These are phyloP conservation scores for Automeris io DNA, from an alignment of 2,888 invertebrate species.

Conservation along the genomic window DNA sequence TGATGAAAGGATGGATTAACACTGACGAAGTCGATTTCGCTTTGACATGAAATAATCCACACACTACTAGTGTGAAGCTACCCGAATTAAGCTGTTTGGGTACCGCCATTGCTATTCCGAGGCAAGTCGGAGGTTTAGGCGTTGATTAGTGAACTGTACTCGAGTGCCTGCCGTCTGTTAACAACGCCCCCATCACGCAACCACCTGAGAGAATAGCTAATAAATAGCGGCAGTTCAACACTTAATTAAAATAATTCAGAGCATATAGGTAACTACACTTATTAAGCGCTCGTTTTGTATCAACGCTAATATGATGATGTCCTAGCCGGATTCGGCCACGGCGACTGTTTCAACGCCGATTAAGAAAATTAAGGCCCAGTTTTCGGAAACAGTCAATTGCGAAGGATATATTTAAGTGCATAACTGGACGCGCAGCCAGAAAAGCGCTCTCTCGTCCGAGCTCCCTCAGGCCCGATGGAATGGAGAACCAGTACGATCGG, in stretches of 20 bases:
- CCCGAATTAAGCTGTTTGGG: constrained; percentile 18
- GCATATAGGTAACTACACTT: constrained; percentile 9
- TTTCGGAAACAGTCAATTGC: too few relatives aligned
- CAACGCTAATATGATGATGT: too few relatives aligned
- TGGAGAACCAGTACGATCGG: too few relatives aligned
- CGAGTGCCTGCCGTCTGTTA: constrained; percentile 1
- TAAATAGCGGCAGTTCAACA: constrained; percentile 14
- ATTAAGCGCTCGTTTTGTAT: too few relatives aligned
- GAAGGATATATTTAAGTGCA: too few relatives aligned
- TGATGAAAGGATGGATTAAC: neutral
- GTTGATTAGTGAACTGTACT: constrained; percentile 27
- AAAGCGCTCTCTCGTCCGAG: too few relatives aligned
- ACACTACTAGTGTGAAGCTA: neutral
- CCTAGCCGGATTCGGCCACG: too few relatives aligned
- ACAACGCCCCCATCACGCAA: constrained; percentile 2
- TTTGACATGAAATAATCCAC: neutral
- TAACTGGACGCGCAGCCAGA: too few relatives aligned
- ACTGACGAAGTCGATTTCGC: neutral
- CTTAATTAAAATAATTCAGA: constrained; percentile 38
- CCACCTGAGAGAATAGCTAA: constrained; percentile 22
- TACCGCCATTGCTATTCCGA: constrained; percentile 13
- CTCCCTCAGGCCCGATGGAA: too few relatives aligned
- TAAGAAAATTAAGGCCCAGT: too few relatives aligned
- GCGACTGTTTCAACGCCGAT: too few relatives aligned
- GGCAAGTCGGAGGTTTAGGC: constrained; percentile 14